Conservation (phyloP, 2,797 vertebrate genomes). For the Dendrocincla fuliginosa region DNA sequence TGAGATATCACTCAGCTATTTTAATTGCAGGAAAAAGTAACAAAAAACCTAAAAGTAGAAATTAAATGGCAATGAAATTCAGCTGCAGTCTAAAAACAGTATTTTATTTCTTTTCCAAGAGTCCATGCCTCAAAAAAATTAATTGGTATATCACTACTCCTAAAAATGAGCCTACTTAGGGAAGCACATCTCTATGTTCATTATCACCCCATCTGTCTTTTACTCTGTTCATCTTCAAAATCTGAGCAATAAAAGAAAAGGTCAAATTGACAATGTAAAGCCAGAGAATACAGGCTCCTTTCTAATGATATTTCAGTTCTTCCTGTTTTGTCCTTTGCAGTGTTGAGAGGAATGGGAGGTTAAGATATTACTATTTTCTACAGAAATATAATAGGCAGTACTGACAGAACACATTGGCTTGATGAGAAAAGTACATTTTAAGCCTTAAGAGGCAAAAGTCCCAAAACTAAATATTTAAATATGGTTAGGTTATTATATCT, state of each 20-base stretch:
- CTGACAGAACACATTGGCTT: not conserved
- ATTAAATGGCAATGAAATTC: constrained; percentile 42
- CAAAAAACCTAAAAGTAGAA: not conserved
- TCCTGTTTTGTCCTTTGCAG: not conserved
- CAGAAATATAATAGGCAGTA: not conserved
- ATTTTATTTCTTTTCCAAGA: constrained; percentile 6
- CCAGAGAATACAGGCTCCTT: not conserved
- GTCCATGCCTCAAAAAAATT: constrained; percentile 38
- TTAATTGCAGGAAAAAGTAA: not conserved
- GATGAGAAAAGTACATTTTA: not conserved
- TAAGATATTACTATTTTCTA: not conserved
- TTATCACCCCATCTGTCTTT: constrained; percentile 59
- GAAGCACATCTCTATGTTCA: constrained; percentile 1
- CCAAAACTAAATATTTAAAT: not conserved
- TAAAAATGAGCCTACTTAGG: constrained; percentile 33
- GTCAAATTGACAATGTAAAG: constrained; percentile 33
- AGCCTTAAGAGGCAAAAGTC: not conserved
- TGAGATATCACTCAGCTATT: not conserved
- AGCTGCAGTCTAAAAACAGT: constrained; percentile 1
- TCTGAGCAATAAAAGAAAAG: constrained; percentile 25
- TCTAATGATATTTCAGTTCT: not conserved
- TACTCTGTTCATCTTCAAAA: not conserved
- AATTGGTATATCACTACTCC: constrained; percentile 35
- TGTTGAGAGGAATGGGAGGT: not conserved
- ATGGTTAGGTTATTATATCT: not conserved